These are phyloP conservation scores for Hemiscyllium ocellatum DNA, from an alignment of 2,113 vertebrate species.

Conservation along the genomic window DNA sequence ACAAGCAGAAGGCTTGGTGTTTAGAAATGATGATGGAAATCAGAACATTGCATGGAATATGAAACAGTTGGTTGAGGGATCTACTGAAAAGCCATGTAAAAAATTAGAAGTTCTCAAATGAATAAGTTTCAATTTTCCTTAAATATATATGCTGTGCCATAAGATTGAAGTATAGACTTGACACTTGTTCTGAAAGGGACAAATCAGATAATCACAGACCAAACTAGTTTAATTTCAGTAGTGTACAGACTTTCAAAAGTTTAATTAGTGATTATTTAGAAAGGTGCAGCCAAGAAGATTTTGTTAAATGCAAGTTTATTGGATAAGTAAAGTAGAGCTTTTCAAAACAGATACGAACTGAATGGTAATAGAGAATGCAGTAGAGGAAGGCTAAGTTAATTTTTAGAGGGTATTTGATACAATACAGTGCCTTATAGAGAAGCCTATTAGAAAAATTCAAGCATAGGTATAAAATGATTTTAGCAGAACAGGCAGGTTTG, in stretches of 20 bases:
- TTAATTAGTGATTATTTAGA: background rate
- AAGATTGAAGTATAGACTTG: background rate
- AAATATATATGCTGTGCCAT: background rate
- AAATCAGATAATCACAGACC: background rate
- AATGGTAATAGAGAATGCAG: background rate
- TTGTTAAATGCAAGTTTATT: background rate
- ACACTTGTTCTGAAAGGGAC: background rate
- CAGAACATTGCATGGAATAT: background rate
- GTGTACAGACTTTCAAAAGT: background rate
- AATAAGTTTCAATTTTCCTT: background rate
- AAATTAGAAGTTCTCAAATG: background rate
- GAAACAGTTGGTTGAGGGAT: background rate
- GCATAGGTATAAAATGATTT: background rate
- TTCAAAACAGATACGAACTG: background rate
- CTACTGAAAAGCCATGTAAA: background rate
- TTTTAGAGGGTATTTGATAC: background rate
- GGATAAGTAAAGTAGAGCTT: background rate
- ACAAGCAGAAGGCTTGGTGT: background rate
- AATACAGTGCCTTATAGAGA: background rate
- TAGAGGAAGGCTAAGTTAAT: background rate
- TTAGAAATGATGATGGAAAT: background rate
- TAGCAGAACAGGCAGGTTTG: background rate
- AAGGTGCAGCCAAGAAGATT: background rate
- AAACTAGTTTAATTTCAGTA: background rate
- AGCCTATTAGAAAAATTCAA: background rate